Conservation (phyloP, 1,140 invertebrate genomes). For the Nephotettix cincticeps region DNA sequence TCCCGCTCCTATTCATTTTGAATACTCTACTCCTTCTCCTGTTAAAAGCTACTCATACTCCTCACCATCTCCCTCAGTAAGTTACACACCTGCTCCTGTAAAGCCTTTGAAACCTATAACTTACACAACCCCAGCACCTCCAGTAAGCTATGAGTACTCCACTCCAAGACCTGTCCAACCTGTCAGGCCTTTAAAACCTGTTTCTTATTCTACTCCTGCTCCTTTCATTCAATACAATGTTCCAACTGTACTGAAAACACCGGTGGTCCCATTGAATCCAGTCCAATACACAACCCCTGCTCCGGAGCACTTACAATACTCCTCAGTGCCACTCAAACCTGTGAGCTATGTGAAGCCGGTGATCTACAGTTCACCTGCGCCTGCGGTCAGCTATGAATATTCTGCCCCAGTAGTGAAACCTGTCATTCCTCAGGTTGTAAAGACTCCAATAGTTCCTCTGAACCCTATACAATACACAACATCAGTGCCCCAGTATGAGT, state of each 20-base stretch:
- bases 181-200: slow-evolving; percentile 25
- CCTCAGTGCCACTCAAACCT: slow-evolving; percentile 31
- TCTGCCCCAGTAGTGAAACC: background rate
- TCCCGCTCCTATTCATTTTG: slow-evolving; percentile 9
- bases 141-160: slow-evolving; percentile 27
- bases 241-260: slow-evolving; percentile 29
- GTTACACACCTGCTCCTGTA: slow-evolving; percentile 12
- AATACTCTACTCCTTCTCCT: slow-evolving; percentile 1
- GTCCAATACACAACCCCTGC: slow-evolving; percentile 36
- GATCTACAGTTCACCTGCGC: slow-evolving; percentile 13
- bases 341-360: slow-evolving; percentile 4
- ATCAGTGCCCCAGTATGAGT: background rate
- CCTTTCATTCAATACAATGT: slow-evolving; percentile 24
- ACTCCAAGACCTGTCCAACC: slow-evolving; percentile 20
- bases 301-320: background rate
- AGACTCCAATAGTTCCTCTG: slow-evolving; percentile 14
- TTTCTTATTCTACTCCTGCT: slow-evolving; percentile 31
- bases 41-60: slow-evolving; percentile 6
- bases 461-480: slow-evolving; percentile 22
- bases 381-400: slow-evolving; percentile 9
- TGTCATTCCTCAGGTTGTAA: slow-evolving; percentile 11
- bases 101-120: slow-evolving; percentile 30
- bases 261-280: slow-evolving; percentile 39
- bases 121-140: slow-evolving; percentile 26
- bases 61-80: background rate